phyloP scores from a whole-genome alignment of 2,888 invertebrate species.

The Atrina japonica region DNA sequence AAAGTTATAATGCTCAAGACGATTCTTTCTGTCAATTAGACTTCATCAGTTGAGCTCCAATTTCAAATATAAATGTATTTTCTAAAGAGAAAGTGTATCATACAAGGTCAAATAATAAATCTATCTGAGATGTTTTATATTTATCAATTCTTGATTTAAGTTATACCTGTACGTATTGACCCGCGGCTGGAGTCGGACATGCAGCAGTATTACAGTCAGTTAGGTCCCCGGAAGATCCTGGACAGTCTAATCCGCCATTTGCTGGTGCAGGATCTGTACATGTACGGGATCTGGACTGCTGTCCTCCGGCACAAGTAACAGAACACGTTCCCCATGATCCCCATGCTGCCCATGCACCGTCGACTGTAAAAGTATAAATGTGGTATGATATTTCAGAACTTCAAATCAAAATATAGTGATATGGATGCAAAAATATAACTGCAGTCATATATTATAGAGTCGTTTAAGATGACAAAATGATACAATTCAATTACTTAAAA shows the following conservation, averaged over 20 bases:
- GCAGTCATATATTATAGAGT: neutral
- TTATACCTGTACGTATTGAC: constrained; percentile 17
- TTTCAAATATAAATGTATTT: too few relatives aligned
- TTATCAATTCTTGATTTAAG: too few relatives aligned
- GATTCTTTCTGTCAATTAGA: too few relatives aligned
- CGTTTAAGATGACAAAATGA: neutral
- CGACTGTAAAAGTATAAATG: constrained; percentile 8
- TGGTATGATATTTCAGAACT: neutral
- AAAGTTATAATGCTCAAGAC: too few relatives aligned
- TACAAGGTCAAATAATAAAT: too few relatives aligned
- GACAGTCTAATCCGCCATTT: constrained; percentile 20
- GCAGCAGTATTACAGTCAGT: constrained; percentile 7
- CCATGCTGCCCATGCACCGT: constrained; percentile 19
- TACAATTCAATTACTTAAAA: too few relatives aligned
- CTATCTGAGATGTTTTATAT: too few relatives aligned
- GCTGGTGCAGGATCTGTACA: constrained; percentile 17
- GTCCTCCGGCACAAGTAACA: constrained; percentile 6
- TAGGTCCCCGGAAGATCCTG: constrained; percentile 3
- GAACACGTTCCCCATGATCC: constrained; percentile 15
- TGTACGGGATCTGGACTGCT: neutral
- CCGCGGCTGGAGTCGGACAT: constrained; percentile 7
- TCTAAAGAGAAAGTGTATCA: too few relatives aligned
- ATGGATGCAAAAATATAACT: too few relatives aligned
- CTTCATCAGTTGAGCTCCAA: too few relatives aligned
- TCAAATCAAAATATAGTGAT: too few relatives aligned